Evolutionary conservation across 1,140 invertebrate species (phyloP).

Genomic region (Cydia strobilella): DNA sequence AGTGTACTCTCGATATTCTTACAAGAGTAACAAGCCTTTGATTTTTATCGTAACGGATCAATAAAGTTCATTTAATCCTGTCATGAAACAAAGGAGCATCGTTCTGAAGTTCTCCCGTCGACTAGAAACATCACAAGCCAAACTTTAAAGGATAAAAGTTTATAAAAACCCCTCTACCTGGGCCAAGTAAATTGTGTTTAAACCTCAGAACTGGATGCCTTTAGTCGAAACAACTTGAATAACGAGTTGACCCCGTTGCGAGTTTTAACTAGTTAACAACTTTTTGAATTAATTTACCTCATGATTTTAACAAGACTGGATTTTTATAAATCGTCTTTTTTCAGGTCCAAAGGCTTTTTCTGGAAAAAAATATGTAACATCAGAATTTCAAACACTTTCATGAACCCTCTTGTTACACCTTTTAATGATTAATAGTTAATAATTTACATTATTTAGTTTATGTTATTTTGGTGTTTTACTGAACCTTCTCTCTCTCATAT

Average conservation of each 20-base stretch:
- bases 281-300: slow-evolving; percentile 31
- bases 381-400: background rate
- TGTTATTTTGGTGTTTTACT: background rate
- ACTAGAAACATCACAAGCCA: background rate
- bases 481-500: too few relatives aligned
- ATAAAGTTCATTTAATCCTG: background rate
- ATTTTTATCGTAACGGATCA: background rate
- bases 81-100: slow-evolving; percentile 16
- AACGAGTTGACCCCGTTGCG: slow-evolving; percentile 30
- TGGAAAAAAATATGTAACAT: background rate
- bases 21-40: background rate
- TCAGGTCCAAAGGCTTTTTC: background rate
- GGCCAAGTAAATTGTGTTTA: slow-evolving; percentile 22
- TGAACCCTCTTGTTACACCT: background rate
- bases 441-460: background rate
- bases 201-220: slow-evolving; percentile 24
- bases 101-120: background rate
- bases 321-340: slow-evolving; percentile 20
- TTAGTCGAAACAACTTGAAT: slow-evolving; percentile 22
- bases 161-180: slow-evolving; percentile 16
- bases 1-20: background rate
- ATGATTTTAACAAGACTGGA: slow-evolving; percentile 24
- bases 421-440: background rate
- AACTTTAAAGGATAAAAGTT: slow-evolving; percentile 32
- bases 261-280: slow-evolving; percentile 29